Evolutionary conservation across 2,888 invertebrate species (phyloP), one percentile per base, ranked within the genome.

Genomic region (Parnassius apollo): DNA sequence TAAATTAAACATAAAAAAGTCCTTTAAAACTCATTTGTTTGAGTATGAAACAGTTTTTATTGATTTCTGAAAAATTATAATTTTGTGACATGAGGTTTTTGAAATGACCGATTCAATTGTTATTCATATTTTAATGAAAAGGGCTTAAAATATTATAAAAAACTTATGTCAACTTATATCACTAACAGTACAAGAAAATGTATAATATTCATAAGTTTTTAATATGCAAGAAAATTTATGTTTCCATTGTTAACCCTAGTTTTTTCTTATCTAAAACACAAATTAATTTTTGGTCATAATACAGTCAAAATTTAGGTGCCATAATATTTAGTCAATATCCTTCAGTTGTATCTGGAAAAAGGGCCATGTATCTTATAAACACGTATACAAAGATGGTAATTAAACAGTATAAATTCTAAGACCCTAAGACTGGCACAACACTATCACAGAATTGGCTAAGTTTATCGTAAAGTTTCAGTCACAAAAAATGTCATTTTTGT

Each of bases 371-470:
- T 35, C 35, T 35, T 35, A 35, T 35, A 35, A 35, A 25, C 4
- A 35, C 4, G 35, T 35, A 35, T 35, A 35, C 35, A 35, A 35
- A 35, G 35, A 35, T 35, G 35, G 4, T 18, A 18, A 18, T 35
- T 35, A 35, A 35, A 35, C 35, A 35, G 35, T 35, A 35, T 49
- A 4, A 42, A 8, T 42, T n/a, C 42, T 46, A 54, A 59, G 52
- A 13, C n/a, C 22, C 12, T 57, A 61, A 51, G 18, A 65, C 59
- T 65, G 65, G 65, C 65, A 65, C 65, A 7, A 45, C 13, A 11
- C 48, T 62, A 66, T 66, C 66, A 61, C 66, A 63, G 62, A 49
- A 44, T 55, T 53, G 51, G 53, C 45, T 59, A 54, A 12, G 11
- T 55, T 35, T 25, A 8, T 42, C 11, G 9, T 55, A 13, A 55